Conservation (phyloP, 2,797 vertebrate species). For the Poecilia picta region DNA sequence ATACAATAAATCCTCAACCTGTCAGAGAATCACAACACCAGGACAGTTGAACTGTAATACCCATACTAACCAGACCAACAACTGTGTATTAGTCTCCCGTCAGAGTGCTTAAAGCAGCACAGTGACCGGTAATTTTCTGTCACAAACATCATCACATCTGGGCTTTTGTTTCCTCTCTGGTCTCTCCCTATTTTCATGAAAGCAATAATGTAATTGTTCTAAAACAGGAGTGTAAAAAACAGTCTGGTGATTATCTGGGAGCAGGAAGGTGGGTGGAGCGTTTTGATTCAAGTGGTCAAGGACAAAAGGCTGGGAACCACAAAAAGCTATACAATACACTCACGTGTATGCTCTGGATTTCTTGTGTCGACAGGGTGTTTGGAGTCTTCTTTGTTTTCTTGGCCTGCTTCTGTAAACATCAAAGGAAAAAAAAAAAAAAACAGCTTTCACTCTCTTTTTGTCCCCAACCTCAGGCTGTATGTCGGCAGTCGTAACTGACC, state of each 20-base stretch:
- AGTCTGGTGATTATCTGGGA: conserved; percentile 3
- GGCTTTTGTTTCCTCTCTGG: background rate
- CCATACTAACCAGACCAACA: background rate
- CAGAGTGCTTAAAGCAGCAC: background rate
- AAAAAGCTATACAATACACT: conserved; percentile 60
- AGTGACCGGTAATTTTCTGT: background rate
- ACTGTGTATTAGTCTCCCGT: background rate
- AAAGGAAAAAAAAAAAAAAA: conserved; percentile 24
- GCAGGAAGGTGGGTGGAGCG: background rate
- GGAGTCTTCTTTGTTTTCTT: conserved; percentile 90
- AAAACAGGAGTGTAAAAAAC: conserved; percentile 7
- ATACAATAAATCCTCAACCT: background rate
- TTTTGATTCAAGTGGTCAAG: conserved; percentile 11
- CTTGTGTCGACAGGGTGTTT: conserved; percentile 87
- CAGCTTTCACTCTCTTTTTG: background rate
- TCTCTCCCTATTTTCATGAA: conserved; percentile 6
- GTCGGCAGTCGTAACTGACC: conserved; percentile 72
- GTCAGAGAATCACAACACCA: background rate
- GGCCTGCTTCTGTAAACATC: conserved; percentile 82
- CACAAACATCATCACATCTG: background rate
- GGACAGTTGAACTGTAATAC: background rate
- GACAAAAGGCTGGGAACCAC: conserved; percentile 3
- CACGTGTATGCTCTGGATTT: conserved; percentile 92
- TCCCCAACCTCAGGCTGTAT: background rate
- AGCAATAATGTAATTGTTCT: conserved; percentile 6